Conservation (phyloP, 1,140 invertebrate genomes). For the Meteorus sp. region DNA sequence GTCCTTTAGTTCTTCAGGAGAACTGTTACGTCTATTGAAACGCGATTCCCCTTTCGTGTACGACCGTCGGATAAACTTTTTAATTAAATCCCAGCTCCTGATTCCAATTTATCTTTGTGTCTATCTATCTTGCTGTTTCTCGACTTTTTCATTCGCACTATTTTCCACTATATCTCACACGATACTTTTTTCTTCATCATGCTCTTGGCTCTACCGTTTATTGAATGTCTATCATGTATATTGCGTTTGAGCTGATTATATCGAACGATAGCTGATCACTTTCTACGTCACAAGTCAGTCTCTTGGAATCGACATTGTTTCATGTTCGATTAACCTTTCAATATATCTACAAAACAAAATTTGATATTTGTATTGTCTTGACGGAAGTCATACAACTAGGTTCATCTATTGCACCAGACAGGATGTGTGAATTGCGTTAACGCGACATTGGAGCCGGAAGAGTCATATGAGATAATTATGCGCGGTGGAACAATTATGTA, state of each 20-base stretch:
- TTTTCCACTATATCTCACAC: background rate
- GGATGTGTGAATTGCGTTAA: conserved; percentile 34
- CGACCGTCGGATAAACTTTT: conserved; percentile 43
- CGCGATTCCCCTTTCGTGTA: conserved; percentile 25
- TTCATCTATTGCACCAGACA: background rate
- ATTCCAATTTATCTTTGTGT: conserved; percentile 48
- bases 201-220: too few relatives aligned
- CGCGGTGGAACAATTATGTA: conserved; percentile 47
- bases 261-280: too few relatives aligned
- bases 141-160: background rate
- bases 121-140: background rate
- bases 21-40: background rate
- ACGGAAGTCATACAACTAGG: conserved; percentile 5
- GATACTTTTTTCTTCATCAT: too few relatives aligned
- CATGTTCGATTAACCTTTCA: too few relatives aligned
- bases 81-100: conserved; percentile 47
- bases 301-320: too few relatives aligned
- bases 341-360: too few relatives aligned
- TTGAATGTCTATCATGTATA: too few relatives aligned
- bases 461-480: conserved; percentile 48
- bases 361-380: background rate
- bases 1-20: background rate
- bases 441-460: conserved; percentile 47
- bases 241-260: too few relatives aligned
- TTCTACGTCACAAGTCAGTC: too few relatives aligned